phyloP scores from a whole-genome alignment of 2,797 vertebrate species.

The Lithobates pipiens region DNA sequence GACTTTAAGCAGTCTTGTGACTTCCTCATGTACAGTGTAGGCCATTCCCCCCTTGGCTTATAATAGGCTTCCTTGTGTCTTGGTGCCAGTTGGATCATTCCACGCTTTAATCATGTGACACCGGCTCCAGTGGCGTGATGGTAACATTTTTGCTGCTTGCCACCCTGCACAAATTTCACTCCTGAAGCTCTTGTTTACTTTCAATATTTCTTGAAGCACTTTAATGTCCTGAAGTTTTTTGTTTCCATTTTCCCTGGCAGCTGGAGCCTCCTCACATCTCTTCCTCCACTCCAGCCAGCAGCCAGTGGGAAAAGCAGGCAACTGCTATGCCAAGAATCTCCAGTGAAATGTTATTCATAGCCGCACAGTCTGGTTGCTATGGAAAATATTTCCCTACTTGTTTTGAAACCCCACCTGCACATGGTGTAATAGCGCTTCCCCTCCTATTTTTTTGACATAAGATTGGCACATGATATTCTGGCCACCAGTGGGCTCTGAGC shows the following conservation, averaged over 20 bases:
- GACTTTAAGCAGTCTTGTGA: not conserved
- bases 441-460: constrained; percentile 5
- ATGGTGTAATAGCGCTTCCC: constrained; percentile 35
- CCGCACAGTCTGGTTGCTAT: constrained; percentile 47
- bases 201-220: constrained; percentile 2
- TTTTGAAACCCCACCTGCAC: constrained; percentile 51
- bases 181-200: constrained; percentile 1
- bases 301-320: constrained; percentile 20
- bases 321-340: constrained; percentile 49
- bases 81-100: not conserved
- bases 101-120: not conserved
- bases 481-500: constrained; percentile 1
- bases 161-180: not conserved
- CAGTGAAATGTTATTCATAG: constrained; percentile 43
- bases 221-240: not conserved
- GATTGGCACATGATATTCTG: constrained; percentile 22
- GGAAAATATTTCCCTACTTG: constrained; percentile 58
- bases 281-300: constrained; percentile 24
- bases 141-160: not conserved
- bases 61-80: not conserved
- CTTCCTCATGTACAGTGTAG: not conserved
- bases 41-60: not conserved
- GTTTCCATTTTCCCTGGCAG: constrained; percentile 33
- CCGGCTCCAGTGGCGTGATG: not conserved
- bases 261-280: constrained; percentile 12